Evolutionary conservation across 1,140 invertebrate species (phyloP), one percentile per base, ranked within the genome.

Genomic region (Drosophila bifasciata): DNA sequence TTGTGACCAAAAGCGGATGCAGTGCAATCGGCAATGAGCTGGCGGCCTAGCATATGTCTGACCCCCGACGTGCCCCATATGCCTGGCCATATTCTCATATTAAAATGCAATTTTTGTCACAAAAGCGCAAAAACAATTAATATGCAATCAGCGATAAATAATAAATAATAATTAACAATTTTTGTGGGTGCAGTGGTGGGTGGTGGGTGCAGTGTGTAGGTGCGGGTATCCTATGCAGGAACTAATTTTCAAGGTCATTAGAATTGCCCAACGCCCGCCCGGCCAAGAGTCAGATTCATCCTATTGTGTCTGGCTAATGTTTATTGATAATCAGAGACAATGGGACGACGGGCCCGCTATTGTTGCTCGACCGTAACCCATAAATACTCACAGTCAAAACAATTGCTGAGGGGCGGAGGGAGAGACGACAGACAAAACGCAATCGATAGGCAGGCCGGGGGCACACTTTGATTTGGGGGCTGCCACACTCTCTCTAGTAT

Each of bases 181-280:
- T 77, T 68, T 77, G 43, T 28, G 48, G 39, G 7, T 17, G 3
- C 5, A 17, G 40, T 5, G 19, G 2, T 13, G n/a, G 16, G 15
- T 0, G 15, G 7, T 0, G 28, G n/a, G 6, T n/a, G n/a, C n/a
- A n/a, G n/a, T n/a, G n/a, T n/a, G n/a, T n/a, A 8, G 8, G 1
- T 5, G n/a, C 19, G 5, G 19, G n/a, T n/a, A 5, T 5, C 8
- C 16, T 67, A 72, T 76, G 80, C 83, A 90, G 86, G 88, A 90
- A 90, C 86, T 88, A 90, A 90, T 90, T 90, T 89, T 90, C 86
- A 90, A 90, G 86, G 86, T 90, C 86, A 90, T 90, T 90, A 86
- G 88, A 90, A 86, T 13, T 74, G 53, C 40, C 63, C 41, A 58
- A 60, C n/a, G n/a, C n/a, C n/a, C n/a, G n/a, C n/a, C n/a, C n/a